Conservation (phyloP, 2,797 vertebrate species). For the Sphaeramia orbicularis region DNA sequence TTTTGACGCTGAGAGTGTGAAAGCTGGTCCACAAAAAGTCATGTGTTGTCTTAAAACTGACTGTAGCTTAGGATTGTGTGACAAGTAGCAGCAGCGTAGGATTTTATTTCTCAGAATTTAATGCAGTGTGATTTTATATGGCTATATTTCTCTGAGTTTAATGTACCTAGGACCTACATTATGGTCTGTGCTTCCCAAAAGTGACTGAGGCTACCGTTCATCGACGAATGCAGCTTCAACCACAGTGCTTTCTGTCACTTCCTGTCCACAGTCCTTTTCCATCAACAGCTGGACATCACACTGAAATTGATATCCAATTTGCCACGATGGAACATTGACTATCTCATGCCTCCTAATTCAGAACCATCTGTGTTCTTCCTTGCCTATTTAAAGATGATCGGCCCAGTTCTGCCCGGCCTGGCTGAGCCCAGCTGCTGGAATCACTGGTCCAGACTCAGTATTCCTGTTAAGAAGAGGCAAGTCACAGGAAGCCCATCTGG, state of each 20-base stretch:
- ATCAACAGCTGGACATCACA: slow-evolving; percentile 39
- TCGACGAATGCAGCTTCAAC: slow-evolving; percentile 9
- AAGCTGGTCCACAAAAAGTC: slow-evolving; percentile 39
- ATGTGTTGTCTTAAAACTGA: slow-evolving; percentile 18
- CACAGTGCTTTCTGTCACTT: slow-evolving; percentile 26
- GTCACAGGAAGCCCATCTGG: slow-evolving; percentile 79
- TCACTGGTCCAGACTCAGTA: slow-evolving; percentile 60
- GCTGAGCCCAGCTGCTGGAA: slow-evolving; percentile 47
- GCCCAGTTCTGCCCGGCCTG: slow-evolving; percentile 36
- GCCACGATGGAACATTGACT: slow-evolving; percentile 37
- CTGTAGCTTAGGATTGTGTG: slow-evolving; percentile 12
- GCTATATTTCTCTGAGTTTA: neutral
- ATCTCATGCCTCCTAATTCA: slow-evolving; percentile 48
- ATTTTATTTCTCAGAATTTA: slow-evolving; percentile 3
- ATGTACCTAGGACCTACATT: neutral
- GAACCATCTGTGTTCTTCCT: slow-evolving; percentile 52
- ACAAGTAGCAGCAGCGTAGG: slow-evolving; percentile 1
- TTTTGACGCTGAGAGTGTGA: slow-evolving; percentile 52
- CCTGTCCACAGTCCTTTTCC: slow-evolving; percentile 23
- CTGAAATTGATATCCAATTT: slow-evolving; percentile 40
- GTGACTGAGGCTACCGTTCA: slow-evolving; percentile 1
- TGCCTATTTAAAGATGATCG: slow-evolving; percentile 38
- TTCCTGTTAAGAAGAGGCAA: slow-evolving; percentile 56
- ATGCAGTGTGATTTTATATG: neutral
- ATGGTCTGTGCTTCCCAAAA: slow-evolving; percentile 27